Base-by-base conservation (phyloP, 2,797 vertebrate species). In the Pangasius sanitwongsei region DNA sequence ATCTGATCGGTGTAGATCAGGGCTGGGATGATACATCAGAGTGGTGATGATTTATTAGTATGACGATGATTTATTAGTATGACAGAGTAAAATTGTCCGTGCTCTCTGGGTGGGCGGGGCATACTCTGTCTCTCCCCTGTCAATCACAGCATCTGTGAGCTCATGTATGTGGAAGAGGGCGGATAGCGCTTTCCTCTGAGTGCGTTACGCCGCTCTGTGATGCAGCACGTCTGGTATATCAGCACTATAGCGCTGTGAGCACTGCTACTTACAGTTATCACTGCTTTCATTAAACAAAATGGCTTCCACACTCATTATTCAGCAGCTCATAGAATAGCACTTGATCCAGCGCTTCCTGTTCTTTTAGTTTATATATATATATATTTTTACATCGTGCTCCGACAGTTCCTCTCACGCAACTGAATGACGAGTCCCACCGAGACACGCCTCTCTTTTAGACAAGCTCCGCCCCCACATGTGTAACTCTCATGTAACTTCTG, bases 211-310 rank as follows among this genome's bases (percentile, higher is more conserved):
- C 11, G 31, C 67, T 6, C 31, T 70, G 67, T 70, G 31, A 37
- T 1, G n/a, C n/a, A 67, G 65, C 31, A 15, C 2, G 65, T 69
- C 11, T 31, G 3, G n/a, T 34, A 3, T 23, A 16, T 41, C 6
- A 9, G 6, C 6, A 3, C 3, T 41, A 0, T 0, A 16, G 34
- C 0, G 5, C 12, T 72, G 16, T 34, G n/a, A 34, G 6, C 4
- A 37, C 13, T 6, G 13, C 16, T 37, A 5, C n/a, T 23, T 8
- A 23, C 8, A 23, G 18, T 41, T 1, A 72, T 18, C 69, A 20
- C 4, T 1, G 18, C 0, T 25, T 61, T 61, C 25, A 61, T 25
- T 25, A 8, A 25, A 61, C 59, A 7, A 20, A 7, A 61, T 7
- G 6, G 16, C 31, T 41, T 72, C 31, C 69, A 72, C 7, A 9